Percentiles rank a stretch among this genome's conserved stretches.
These are phyloP conservation scores for Automeris io DNA, from an alignment of 2,888 invertebrate genomes.

Conservation along the genomic window DNA sequence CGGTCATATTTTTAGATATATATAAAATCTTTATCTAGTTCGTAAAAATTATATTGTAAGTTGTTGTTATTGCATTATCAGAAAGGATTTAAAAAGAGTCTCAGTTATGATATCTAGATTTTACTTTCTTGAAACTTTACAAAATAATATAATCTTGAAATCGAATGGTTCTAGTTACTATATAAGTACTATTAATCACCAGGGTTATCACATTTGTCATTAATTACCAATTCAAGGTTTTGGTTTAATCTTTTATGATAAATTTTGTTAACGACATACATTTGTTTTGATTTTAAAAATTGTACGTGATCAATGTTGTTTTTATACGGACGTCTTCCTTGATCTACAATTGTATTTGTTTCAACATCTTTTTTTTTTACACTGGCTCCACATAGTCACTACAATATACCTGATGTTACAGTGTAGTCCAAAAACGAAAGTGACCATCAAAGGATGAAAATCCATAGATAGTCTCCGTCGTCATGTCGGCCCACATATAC, in stretches of 20 bases:
- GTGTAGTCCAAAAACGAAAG: too few species aligned
- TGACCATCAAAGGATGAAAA: too few species aligned
- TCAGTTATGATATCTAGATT: neutral
- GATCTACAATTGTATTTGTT: slow-evolving; percentile 3
- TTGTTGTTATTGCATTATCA: too few species aligned
- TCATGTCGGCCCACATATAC: too few species aligned
- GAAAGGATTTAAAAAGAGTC: too few species aligned
- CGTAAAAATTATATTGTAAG: too few species aligned
- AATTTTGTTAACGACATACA: slow-evolving; percentile 25
- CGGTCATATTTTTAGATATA: too few species aligned
- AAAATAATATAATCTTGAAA: slow-evolving; percentile 10
- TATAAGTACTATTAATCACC: slow-evolving; percentile 16
- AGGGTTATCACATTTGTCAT: slow-evolving; percentile 18
- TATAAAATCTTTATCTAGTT: too few species aligned
- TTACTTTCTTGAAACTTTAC: slow-evolving; percentile 8
- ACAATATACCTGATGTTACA: too few species aligned
- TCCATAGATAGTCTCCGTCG: too few species aligned
- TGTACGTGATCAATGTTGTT: slow-evolving; percentile 15
- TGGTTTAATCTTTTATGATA: slow-evolving; percentile 26
- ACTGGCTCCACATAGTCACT: too few species aligned
- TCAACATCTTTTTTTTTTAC: neutral
- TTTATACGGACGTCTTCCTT: slow-evolving; percentile 15
- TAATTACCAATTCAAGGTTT: slow-evolving; percentile 30
- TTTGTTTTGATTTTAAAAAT: slow-evolving; percentile 22
- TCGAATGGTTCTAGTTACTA: slow-evolving; percentile 15